Conservation (phyloP, 1,140 invertebrate genomes). For the Kradibia gibbosae region DNA sequence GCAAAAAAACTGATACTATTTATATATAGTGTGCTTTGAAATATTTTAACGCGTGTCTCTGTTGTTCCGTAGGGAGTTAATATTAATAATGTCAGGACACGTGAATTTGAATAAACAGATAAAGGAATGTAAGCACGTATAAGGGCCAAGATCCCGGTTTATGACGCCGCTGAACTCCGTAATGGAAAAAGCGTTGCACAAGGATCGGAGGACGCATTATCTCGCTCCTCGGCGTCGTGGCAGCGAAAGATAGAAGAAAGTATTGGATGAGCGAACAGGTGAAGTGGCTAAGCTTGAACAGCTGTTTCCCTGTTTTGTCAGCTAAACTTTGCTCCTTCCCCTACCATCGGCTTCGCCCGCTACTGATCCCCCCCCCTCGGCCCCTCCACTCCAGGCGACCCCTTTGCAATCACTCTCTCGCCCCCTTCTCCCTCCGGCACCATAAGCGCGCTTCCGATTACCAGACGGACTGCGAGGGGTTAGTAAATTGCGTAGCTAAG, state of each 20-base stretch:
- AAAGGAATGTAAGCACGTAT: not conserved
- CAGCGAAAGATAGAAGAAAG: constrained; percentile 43
- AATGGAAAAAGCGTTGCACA: not conserved
- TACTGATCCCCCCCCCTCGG: not conserved
- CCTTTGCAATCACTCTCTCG: not conserved
- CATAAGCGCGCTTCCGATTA: not conserved
- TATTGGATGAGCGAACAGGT: constrained; percentile 59
- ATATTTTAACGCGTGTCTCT: no score
- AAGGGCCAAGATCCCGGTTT: not conserved
- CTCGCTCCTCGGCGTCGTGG: not conserved
- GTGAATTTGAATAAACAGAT: not conserved
- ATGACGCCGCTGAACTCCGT: no score
- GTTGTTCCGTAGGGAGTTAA: no score
- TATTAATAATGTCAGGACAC: no score
- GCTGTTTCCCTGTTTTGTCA: constrained; percentile 58
- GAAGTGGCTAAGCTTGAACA: constrained; percentile 60
- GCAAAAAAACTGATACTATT: no score
- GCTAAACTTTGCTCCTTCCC: constrained; percentile 47
- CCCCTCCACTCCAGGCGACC: not conserved
- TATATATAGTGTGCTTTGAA: no score
- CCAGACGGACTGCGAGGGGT: not conserved
- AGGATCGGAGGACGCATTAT: not conserved
- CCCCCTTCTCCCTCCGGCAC: not conserved
- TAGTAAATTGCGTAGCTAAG: no score
- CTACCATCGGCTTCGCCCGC: not conserved